Conservation (phyloP, 2,797 vertebrate genomes). For the Poecilia picta region DNA sequence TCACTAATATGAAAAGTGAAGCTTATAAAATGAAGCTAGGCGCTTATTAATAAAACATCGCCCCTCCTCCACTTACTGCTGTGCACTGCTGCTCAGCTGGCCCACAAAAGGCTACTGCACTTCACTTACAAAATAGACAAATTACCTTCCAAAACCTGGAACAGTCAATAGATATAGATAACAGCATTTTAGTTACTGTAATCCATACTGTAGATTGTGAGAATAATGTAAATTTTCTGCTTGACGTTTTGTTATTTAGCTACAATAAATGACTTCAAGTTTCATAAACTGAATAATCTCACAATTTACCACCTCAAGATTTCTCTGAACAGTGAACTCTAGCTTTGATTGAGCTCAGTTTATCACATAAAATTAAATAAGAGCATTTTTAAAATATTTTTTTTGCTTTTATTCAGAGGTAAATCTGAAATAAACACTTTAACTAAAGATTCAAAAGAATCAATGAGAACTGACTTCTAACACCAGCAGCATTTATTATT, state of each 20-base stretch:
- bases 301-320: not conserved
- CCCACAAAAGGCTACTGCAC: not conserved
- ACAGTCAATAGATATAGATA: not conserved
- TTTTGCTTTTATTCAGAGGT: not conserved
- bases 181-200: not conserved
- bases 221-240: not conserved
- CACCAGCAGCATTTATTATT: not conserved
- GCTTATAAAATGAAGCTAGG: conserved; percentile 9
- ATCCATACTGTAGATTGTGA: not conserved
- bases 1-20: conserved; percentile 31
- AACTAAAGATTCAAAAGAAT: not conserved
- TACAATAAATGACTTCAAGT: not conserved
- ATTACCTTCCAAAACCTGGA: not conserved
- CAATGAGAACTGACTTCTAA: not conserved
- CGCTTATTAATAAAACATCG: not conserved
- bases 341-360: not conserved
- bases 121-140: not conserved
- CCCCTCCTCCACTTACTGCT: not conserved
- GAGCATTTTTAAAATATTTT: not conserved
- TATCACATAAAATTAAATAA: not conserved
- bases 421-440: not conserved
- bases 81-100: not conserved
- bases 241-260: not conserved
- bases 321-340: not conserved
- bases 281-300: not conserved